Conservation (phyloP, 1,140 invertebrate genomes). For the Leptinotarsa defecta region DNA sequence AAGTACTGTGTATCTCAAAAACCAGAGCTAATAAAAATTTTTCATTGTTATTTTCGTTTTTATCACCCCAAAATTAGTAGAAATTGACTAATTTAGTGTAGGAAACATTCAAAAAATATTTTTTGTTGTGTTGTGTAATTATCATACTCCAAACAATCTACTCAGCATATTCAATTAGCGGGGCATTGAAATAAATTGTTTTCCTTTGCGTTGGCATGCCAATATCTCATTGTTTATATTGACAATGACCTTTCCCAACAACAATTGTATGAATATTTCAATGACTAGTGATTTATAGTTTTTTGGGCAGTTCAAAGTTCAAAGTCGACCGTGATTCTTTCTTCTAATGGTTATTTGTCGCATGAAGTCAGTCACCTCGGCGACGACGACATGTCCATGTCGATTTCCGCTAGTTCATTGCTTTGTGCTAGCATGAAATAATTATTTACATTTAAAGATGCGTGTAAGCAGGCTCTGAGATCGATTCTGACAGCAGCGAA, state of each 20-base stretch:
- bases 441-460: background rate
- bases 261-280: background rate
- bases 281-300: background rate
- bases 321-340: background rate
- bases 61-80: no score
- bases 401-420: background rate
- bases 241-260: background rate
- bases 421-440: background rate
- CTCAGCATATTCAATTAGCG: background rate
- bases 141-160: no score
- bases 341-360: background rate
- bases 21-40: no score
- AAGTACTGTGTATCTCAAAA: no score
- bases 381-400: background rate
- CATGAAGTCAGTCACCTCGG: background rate
- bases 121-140: no score
- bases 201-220: background rate
- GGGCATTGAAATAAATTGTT: background rate
- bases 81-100: no score
- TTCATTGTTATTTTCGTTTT: no score
- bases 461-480: no score
- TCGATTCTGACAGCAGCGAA: no score
- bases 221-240: conserved; percentile 4
- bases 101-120: no score
- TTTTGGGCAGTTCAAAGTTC: background rate